Evolutionary conservation across 2,797 vertebrate genomes (phyloP).

Genomic region (Mergus octosetaceus): DNA sequence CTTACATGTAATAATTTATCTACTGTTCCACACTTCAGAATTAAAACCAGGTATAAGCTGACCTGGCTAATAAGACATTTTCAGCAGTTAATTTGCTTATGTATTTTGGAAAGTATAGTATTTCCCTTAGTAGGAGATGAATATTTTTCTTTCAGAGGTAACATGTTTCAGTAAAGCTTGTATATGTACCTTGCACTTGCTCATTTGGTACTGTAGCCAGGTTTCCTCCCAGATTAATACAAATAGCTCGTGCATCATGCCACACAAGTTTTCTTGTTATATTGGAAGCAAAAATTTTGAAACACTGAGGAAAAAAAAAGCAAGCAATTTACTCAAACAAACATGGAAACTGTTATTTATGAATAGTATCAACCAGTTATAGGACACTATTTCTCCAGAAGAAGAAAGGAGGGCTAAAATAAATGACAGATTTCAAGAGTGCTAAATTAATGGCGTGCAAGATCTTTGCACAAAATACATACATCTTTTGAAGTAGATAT

Average conservation of each 20-base stretch:
- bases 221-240: slow-evolving; percentile 85
- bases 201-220: slow-evolving; percentile 82
- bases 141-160: not conserved
- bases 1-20: not conserved
- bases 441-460: not conserved
- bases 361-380: not conserved
- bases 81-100: not conserved
- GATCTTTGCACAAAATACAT: not conserved
- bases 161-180: not conserved
- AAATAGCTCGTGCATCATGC: slow-evolving; percentile 81
- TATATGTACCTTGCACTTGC: slow-evolving; percentile 84
- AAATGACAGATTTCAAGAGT: not conserved
- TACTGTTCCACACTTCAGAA: not conserved
- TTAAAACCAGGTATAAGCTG: not conserved
- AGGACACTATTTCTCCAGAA: not conserved
- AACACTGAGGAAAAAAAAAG: slow-evolving; percentile 80
- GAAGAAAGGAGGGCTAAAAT: not conserved
- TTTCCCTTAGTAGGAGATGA: not conserved
- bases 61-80: not conserved
- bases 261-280: slow-evolving; percentile 75
- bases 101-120: not conserved
- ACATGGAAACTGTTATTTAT: not conserved
- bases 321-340: not conserved
- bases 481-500: not conserved
- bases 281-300: slow-evolving; percentile 80